These are phyloP conservation scores for Geococcyx californianus DNA, from an alignment of 2,113 vertebrate genomes.

Conservation along the genomic window DNA sequence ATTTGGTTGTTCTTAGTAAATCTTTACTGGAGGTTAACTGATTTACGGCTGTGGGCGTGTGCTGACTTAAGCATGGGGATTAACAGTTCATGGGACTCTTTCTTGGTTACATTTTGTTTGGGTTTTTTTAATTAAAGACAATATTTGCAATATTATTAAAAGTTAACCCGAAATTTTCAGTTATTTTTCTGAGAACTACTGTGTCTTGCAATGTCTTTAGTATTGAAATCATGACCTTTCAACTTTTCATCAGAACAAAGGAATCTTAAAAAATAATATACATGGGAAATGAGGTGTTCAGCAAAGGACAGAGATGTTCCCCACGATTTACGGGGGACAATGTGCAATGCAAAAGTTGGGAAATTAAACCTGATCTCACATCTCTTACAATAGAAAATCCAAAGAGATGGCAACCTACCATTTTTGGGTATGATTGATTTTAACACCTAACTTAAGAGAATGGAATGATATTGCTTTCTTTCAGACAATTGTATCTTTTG, in stretches of 20 bases:
- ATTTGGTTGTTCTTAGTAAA: background rate
- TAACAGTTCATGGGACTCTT: background rate
- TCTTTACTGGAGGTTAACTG: background rate
- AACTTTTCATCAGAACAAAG: background rate
- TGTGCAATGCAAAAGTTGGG: background rate
- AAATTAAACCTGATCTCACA: background rate
- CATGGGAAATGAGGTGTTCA: background rate
- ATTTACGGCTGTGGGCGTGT: background rate
- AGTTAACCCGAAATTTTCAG: background rate
- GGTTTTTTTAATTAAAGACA: background rate
- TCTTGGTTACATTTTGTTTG: background rate
- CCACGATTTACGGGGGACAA: background rate
- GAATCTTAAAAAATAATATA: background rate
- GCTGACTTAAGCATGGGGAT: background rate
- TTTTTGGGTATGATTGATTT: background rate
- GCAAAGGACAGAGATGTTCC: background rate
- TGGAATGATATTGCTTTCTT: background rate
- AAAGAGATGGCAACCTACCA: accelerated
- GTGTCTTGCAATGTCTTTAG: background rate
- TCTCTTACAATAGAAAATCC: background rate
- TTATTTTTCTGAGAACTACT: background rate
- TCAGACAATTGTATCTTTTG: background rate
- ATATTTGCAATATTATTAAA: background rate
- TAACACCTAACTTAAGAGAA: background rate
- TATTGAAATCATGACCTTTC: background rate